phyloP scores from a whole-genome alignment of 2,797 vertebrate species.

The Holocentrus rufus region DNA sequence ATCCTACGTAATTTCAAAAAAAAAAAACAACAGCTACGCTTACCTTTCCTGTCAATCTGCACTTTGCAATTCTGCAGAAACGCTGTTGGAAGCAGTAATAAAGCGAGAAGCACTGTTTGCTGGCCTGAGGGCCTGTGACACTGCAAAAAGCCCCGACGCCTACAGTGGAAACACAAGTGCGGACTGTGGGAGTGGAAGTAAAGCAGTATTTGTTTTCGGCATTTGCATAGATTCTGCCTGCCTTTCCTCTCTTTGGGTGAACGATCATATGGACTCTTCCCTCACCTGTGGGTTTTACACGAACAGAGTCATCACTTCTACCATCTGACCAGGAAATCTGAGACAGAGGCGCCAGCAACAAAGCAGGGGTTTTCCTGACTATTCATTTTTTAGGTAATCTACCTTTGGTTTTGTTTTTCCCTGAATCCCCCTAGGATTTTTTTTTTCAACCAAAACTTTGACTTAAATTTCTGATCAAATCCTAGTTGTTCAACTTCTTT shows the following conservation, averaged over 20 bases:
- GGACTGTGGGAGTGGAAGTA: conserved; percentile 56
- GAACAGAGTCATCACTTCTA: background rate
- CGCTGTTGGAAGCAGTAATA: conserved; percentile 5
- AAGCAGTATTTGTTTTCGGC: conserved; percentile 40
- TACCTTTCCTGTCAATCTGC: background rate
- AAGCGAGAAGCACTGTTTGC: conserved; percentile 33
- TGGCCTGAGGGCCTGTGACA: conserved; percentile 27
- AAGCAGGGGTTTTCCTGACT: background rate
- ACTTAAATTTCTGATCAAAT: too few relatives aligned
- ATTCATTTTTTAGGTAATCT: background rate
- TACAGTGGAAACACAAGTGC: conserved; percentile 62
- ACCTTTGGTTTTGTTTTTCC: background rate
- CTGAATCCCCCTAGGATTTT: too few relatives aligned
- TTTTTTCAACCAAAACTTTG: too few relatives aligned
- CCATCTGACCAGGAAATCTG: background rate
- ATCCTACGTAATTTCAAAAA: too few relatives aligned
- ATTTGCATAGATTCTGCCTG: conserved; percentile 63
- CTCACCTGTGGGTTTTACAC: background rate
- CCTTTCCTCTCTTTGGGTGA: conserved; percentile 38
- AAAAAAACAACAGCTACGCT: too few relatives aligned
- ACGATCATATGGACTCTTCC: conserved; percentile 7
- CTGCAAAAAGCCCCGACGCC: conserved; percentile 39
- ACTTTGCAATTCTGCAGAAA: background rate
- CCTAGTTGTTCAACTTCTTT: background rate
- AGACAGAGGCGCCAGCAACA: background rate